Evolutionary conservation across 2,113 vertebrate species (phyloP).

Genomic region (Aspidoscelis tigris): DNA sequence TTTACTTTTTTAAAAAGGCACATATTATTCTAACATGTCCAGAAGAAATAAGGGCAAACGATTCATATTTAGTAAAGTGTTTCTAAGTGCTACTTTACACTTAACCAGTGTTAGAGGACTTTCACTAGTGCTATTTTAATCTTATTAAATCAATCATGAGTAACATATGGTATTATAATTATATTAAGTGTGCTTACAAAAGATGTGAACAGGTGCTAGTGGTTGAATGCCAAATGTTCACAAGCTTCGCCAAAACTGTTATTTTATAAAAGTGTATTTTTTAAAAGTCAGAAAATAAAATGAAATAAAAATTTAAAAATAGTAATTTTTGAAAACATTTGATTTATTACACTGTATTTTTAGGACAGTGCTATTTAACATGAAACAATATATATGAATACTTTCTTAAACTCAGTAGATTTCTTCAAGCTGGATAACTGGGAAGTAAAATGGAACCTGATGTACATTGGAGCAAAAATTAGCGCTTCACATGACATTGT

Average conservation of each 20-base stretch:
- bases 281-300: slow-evolving; percentile 9
- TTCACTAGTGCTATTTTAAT: slow-evolving; percentile 41
- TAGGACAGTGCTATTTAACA: not conserved
- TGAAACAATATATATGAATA: not conserved
- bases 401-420: not conserved
- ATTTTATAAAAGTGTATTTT: slow-evolving; percentile 23
- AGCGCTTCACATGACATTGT: not conserved
- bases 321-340: not conserved
- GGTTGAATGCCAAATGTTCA: slow-evolving; percentile 46
- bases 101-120: not conserved
- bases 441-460: not conserved
- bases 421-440: not conserved
- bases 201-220: slow-evolving; percentile 36
- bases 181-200: slow-evolving; percentile 55
- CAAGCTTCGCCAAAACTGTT: slow-evolving; percentile 39
- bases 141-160: slow-evolving; percentile 37
- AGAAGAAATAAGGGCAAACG: slow-evolving; percentile 21
- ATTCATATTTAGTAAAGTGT: slow-evolving; percentile 16
- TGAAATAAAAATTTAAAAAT: not conserved
- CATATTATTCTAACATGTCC: not conserved
- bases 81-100: slow-evolving; percentile 17
- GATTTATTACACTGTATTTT: slow-evolving; percentile 1
- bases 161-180: slow-evolving; percentile 57
- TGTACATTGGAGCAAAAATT: not conserved
- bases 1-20: not conserved